Evolutionary conservation across 2,797 vertebrate genomes (phyloP).

Genomic region (Sandelia bainsii): DNA sequence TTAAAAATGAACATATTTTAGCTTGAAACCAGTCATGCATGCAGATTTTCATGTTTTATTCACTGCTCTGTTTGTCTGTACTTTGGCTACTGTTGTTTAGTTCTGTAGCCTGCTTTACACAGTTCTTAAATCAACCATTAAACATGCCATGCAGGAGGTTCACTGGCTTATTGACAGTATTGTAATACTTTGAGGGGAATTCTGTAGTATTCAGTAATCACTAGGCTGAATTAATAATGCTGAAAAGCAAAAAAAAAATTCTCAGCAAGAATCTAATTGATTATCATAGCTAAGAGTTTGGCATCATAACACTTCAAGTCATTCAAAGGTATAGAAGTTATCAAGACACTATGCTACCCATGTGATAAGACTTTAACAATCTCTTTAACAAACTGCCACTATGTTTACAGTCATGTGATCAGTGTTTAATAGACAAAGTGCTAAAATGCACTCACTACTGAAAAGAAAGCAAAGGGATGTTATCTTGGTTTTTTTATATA

Average conservation of each 20-base stretch:
- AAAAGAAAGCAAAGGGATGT: constrained; percentile 28
- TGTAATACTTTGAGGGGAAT: constrained; percentile 38
- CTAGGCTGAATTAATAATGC: constrained; percentile 51
- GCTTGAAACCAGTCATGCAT: constrained; percentile 73
- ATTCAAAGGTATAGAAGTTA: constrained; percentile 70
- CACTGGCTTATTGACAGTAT: constrained; percentile 41
- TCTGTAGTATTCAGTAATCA: constrained; percentile 43
- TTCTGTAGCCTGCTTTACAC: constrained; percentile 37
- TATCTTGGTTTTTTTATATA: constrained; percentile 19
- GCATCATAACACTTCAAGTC: constrained; percentile 67
- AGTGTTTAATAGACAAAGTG: constrained; percentile 37
- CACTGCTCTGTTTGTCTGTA: constrained; percentile 34
- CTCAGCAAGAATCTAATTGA: constrained; percentile 59
- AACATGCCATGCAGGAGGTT: constrained; percentile 78
- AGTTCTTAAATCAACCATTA: constrained; percentile 64
- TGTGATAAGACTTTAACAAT: constrained; percentile 46
- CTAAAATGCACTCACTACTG: constrained; percentile 27
- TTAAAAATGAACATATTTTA: constrained; percentile 40
- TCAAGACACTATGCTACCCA: constrained; percentile 67
- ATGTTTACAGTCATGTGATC: constrained; percentile 28
- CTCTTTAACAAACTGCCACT: constrained; percentile 34
- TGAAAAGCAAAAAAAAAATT: constrained; percentile 55
- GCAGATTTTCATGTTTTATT: constrained; percentile 46
- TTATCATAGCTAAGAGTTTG: constrained; percentile 62
- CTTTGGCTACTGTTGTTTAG: constrained; percentile 29